Evolutionary conservation across 2,113 vertebrate species (phyloP), one percentile per base, ranked within the genome.

Genomic region (Platysteira castanea): DNA sequence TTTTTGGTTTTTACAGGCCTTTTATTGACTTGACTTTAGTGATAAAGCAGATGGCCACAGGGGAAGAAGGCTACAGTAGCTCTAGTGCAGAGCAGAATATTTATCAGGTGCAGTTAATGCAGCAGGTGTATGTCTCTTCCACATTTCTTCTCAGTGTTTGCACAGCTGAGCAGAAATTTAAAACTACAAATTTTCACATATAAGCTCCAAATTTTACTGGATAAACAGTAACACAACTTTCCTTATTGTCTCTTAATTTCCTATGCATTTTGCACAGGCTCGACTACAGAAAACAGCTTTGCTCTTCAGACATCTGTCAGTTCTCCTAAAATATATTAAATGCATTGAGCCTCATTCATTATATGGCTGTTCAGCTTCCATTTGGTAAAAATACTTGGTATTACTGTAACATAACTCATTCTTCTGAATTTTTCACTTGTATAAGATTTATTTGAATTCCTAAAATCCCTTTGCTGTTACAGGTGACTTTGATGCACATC

Each of bases 1-100:
- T 91, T 87, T 87, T 89, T 46, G 81, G 42, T 56, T 92, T 87
- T 84, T 95, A 91, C 74, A 73, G 87, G 59, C 41, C 49, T 96
- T 95, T 90, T 91, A 95, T 79, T 94, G 89, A 96, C 90, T 92
- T 70, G 61, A 90, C 70, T 95, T 89, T 65, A 90, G 56, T 78
- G 91, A 83, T 91, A 96, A 88, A 96, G 89, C 82, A 93, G 90
- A 96, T 67, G 68, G 88, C 74, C 89, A 84, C 63, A 31, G 64
- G 77, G 65, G 76, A 90, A 91, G 59, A 37, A 91, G 74, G n/a
- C 76, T 79, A 86, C 71, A 86, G 78, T n/a, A 90, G 80, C 61
- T 92, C 56, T 61, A 96, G 57, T 5, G 3, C 64, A 65, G 59
- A 89, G 35, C 12, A 83, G 63, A 84, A 49, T 75, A 95, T 93